phyloP scores from a whole-genome alignment of 2,888 invertebrate species.

The Eupithecia exiguata region DNA sequence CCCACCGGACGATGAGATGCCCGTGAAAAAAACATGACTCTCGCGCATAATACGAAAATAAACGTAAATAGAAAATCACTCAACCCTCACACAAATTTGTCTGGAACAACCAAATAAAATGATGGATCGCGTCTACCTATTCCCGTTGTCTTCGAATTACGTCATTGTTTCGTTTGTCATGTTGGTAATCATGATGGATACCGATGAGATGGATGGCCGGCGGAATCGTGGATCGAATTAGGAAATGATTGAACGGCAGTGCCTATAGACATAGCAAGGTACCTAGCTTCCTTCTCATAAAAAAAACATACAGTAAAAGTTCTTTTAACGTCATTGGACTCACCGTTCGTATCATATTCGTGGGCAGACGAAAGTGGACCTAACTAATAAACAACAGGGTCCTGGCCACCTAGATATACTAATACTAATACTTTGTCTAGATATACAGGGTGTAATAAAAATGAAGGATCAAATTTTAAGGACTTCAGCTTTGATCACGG shows the following conservation, averaged over 20 bases:
- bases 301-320: too few species aligned
- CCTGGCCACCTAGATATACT: too few species aligned
- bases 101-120: slow-evolving; percentile 22
- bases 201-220: slow-evolving; percentile 12
- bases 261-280: neutral
- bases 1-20: neutral
- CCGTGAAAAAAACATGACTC: neutral
- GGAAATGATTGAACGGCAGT: slow-evolving; percentile 2
- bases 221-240: slow-evolving; percentile 13
- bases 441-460: too few species aligned
- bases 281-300: too few species aligned
- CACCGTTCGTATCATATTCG: too few species aligned
- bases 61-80: neutral
- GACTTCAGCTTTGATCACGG: too few species aligned
- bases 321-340: too few species aligned
- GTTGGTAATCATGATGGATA: slow-evolving; percentile 35
- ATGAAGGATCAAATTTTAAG: too few species aligned
- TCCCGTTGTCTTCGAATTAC: slow-evolving; percentile 26
- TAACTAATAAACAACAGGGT: too few species aligned
- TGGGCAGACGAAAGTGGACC: too few species aligned
- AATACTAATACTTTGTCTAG: too few species aligned
- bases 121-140: slow-evolving; percentile 24
- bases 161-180: slow-evolving; percentile 23
- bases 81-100: neutral
- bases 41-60: neutral